Evolutionary conservation across 2,113 vertebrate species (phyloP), one percentile per base, ranked within the genome.

Genomic region (Syrmaticus mikado): DNA sequence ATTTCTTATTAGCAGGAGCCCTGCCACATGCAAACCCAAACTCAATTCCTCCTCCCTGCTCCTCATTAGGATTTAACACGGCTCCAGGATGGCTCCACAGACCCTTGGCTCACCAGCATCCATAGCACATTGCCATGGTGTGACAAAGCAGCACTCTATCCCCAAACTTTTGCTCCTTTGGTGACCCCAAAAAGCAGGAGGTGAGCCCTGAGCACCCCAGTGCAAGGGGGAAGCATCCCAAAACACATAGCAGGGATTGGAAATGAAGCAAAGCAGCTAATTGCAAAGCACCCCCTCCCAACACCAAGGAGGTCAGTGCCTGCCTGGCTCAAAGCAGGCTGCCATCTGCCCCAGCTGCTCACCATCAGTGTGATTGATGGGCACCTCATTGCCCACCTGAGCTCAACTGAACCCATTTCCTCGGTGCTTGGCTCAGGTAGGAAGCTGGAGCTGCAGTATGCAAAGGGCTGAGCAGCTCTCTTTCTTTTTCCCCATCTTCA

Each of bases 121-220:
- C 0, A 2, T 41, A 64, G 70, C 24, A 32, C 6, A 0, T 10
- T 1, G 16, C 27, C 34, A 25, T 6, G 34, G 13, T 25, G 34
- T 16, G 13, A 36, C 61, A 27, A 38, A 62, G 36, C 61, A n/a
- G 32, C 32, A n/a, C 61, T 25, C 2, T 28, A 46, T 6, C 76
- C 66, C 30, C 38, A 6, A 2, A 2, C 22, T 64, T 30, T 38
- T 1, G 0, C 45, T 76, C 50, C 24, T 38, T 50, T 6, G 3
- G 57, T 53, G 8, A 27, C 27, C 15, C 13, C 15, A 13, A 28
- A 20, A 1, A 0, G 43, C 10, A 0, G 2, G 25, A 72, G n/a
- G 19, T 25, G 65, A 38, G 46, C 40, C 50, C 28, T 3, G 0
- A 6, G 53, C 27, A 3, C 1, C 62, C 27, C 13, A 4, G 4